A percentile compares a stretch with the other conserved stretches of the same genome.
Evolutionary conservation across 2,113 vertebrate genomes (phyloP).

Genomic region (Clarias gariepinus): DNA sequence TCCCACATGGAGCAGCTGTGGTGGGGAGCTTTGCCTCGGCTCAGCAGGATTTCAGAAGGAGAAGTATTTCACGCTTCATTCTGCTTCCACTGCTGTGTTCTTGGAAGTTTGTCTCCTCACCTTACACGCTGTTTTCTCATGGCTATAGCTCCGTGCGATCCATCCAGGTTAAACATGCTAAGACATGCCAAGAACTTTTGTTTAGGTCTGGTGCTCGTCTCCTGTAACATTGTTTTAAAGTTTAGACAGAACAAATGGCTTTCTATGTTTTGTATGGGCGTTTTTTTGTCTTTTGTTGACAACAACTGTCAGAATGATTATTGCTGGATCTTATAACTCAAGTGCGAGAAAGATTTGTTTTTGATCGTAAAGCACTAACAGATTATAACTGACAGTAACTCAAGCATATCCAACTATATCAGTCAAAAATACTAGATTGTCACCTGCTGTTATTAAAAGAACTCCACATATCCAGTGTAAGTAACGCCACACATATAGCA

Average conservation of each 20-base stretch:
- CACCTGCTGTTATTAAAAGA: neutral
- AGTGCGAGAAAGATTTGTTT: conserved; percentile 9
- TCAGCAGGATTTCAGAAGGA: conserved; percentile 49
- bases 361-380: neutral
- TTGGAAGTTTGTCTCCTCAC: conserved; percentile 23
- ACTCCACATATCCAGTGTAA: neutral
- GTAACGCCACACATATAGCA: conserved; percentile 7
- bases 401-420: neutral
- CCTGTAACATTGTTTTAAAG: conserved; percentile 33
- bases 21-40: conserved; percentile 20
- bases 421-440: neutral
- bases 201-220: conserved; percentile 47
- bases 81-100: conserved; percentile 52
- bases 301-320: conserved; percentile 41
- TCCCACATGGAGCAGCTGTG: conserved; percentile 63
- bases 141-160: conserved; percentile 47
- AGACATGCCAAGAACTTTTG: conserved; percentile 55
- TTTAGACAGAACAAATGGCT: conserved; percentile 37
- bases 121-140: conserved; percentile 37
- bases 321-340: conserved; percentile 6
- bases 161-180: conserved; percentile 48
- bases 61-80: conserved; percentile 32
- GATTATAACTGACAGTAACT: neutral
- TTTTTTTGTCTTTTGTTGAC: conserved; percentile 38
- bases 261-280: conserved; percentile 21